Conservation (phyloP, 1,140 invertebrate species). For the Nymphalis io region DNA sequence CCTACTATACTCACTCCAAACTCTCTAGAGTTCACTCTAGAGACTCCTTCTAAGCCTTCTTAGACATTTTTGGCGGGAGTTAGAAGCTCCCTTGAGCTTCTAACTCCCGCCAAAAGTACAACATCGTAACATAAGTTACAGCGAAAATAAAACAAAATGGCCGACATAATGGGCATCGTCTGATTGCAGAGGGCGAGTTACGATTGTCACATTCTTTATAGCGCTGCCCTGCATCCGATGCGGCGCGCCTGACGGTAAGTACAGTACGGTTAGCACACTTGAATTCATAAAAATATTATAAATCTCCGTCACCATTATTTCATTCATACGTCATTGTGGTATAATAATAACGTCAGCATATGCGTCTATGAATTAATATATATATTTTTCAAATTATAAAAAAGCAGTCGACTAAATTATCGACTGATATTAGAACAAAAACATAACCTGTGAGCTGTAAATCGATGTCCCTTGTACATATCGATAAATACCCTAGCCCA, state of each 20-base stretch:
- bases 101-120: slow-evolving; percentile 3
- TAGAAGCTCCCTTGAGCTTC: too few relatives aligned
- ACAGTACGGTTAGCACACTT: slow-evolving; percentile 13
- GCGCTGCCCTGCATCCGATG: slow-evolving; percentile 33
- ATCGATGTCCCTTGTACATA: too few relatives aligned
- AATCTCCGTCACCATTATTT: neutral
- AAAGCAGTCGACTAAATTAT: too few relatives aligned
- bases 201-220: slow-evolving; percentile 26
- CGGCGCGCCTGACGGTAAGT: slow-evolving; percentile 33
- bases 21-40: too few relatives aligned
- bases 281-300: neutral
- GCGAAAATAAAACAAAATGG: slow-evolving; percentile 11
- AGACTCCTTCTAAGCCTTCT: too few relatives aligned
- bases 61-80: too few relatives aligned
- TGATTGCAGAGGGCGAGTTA: slow-evolving; percentile 24
- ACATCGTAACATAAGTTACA: neutral
- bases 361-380: neutral
- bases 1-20: too few relatives aligned
- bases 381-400: too few relatives aligned
- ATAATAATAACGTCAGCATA: neutral
- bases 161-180: slow-evolving; percentile 11
- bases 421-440: too few relatives aligned
- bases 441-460: too few relatives aligned
- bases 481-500: too few relatives aligned
- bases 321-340: neutral